phyloP scores from a whole-genome alignment of 2,113 vertebrate genomes.

The Podilymbus podiceps region DNA sequence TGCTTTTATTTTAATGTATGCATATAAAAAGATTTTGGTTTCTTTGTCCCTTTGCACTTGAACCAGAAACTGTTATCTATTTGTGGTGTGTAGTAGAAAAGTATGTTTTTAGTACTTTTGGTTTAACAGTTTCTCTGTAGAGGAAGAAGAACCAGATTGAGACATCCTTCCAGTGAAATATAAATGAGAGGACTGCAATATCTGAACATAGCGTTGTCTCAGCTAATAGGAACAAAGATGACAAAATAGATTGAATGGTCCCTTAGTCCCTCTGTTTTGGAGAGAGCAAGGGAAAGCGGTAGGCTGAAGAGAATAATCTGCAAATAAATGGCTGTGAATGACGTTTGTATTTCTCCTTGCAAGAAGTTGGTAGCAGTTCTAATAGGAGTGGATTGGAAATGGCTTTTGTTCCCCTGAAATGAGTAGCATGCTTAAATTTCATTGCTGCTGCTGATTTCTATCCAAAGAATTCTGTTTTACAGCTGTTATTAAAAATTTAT shows the following conservation, averaged over 20 bases:
- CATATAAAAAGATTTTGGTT: slow-evolving; percentile 13
- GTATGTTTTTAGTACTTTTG: background rate
- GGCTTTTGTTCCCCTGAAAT: background rate
- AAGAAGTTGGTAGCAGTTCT: background rate
- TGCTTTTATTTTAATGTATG: slow-evolving; percentile 39
- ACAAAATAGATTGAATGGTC: background rate
- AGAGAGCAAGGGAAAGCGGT: background rate
- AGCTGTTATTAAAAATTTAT: slow-evolving; percentile 45
- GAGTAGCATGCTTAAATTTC: background rate
- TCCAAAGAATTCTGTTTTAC: slow-evolving; percentile 23
- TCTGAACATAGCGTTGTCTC: background rate
- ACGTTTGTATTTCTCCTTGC: background rate
- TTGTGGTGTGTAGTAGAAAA: background rate
- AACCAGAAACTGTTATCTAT: slow-evolving; percentile 26
- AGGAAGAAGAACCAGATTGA: background rate
- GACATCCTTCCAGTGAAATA: background rate
- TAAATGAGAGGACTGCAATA: background rate
- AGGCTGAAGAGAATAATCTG: background rate
- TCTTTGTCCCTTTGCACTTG: slow-evolving; percentile 43
- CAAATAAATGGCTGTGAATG: background rate
- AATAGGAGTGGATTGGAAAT: background rate
- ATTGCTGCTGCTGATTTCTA: background rate
- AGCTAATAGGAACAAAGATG: background rate
- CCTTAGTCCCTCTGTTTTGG: background rate
- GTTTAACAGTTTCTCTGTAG: slow-evolving; percentile 26